phyloP scores from a whole-genome alignment of 2,888 invertebrate species.

The Heteromurus nitidus region DNA sequence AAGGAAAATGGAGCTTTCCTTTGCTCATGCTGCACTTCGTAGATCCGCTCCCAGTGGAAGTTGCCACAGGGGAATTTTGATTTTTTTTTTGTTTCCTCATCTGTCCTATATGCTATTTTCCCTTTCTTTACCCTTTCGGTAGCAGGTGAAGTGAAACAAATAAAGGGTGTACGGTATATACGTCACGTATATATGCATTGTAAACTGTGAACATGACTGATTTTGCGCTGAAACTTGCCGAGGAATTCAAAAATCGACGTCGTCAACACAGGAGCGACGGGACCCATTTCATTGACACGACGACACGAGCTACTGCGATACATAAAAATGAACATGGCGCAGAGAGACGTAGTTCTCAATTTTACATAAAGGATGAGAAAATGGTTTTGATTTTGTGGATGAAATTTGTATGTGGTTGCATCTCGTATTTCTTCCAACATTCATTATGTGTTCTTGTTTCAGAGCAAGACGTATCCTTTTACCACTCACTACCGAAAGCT shows the following conservation, averaged over 20 bases:
- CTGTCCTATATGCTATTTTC: constrained; percentile 27
- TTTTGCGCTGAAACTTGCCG: neutral
- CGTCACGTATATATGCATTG: constrained; percentile 27
- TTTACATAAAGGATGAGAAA: too few species aligned
- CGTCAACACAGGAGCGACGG: neutral
- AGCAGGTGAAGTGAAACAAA: constrained; percentile 30
- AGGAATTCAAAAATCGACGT: constrained; percentile 24
- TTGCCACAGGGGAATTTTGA: constrained; percentile 58
- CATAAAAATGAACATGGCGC: neutral
- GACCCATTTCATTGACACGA: too few species aligned
- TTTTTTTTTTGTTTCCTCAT: constrained; percentile 27
- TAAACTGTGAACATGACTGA: constrained; percentile 24
- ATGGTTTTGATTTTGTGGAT: constrained; percentile 11
- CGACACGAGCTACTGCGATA: too few species aligned
- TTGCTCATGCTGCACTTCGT: constrained; percentile 17
- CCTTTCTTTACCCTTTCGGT: constrained; percentile 17
- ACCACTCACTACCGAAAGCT: neutral
- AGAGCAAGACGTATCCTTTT: neutral
- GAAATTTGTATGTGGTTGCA: too few species aligned
- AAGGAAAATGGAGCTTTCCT: constrained; percentile 16
- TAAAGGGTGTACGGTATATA: constrained; percentile 24
- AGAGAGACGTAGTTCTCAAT: too few species aligned
- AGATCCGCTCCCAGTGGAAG: constrained; percentile 39
- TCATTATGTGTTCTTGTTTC: constrained; percentile 9
- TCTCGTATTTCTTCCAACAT: too few species aligned